These are phyloP conservation scores for Netelia fuscicornis DNA, from an alignment of 2,888 invertebrate species.

Conservation along the genomic window DNA sequence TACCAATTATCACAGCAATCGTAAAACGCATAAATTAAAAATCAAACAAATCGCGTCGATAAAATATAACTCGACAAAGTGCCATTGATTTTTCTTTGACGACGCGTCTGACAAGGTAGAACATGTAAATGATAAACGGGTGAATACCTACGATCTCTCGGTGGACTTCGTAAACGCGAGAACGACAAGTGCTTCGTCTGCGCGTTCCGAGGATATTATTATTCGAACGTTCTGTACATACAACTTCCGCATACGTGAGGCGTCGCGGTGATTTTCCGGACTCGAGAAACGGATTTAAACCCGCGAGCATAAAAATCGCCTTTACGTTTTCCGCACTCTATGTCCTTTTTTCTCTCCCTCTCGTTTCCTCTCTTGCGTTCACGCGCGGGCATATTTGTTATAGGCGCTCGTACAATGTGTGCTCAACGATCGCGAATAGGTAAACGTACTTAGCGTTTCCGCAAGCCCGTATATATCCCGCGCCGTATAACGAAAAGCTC, in stretches of 20 bases:
- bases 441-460: constrained; percentile 65
- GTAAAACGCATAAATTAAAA: too few relatives aligned
- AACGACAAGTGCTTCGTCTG: constrained; percentile 41
- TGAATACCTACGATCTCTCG: constrained; percentile 12
- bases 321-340: constrained; percentile 51
- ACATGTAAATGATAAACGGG: constrained; percentile 16
- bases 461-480: constrained; percentile 49
- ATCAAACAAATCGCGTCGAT: neutral
- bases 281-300: constrained; percentile 54
- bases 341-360: constrained; percentile 16
- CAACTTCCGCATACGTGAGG: constrained; percentile 1
- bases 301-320: constrained; percentile 60
- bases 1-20: too few relatives aligned
- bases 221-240: constrained; percentile 33
- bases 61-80: neutral
- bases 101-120: neutral
- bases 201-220: constrained; percentile 52
- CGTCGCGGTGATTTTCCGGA: constrained; percentile 29
- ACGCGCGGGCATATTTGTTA: constrained; percentile 60
- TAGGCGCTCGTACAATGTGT: constrained; percentile 37
- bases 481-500: constrained; percentile 28
- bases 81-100: neutral
- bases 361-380: constrained; percentile 23
- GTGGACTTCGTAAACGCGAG: constrained; percentile 10
- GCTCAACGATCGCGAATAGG: constrained; percentile 48